Base-by-base conservation (phyloP, 2,797 vertebrate species). In the Rhinogobio ventralis region DNA sequence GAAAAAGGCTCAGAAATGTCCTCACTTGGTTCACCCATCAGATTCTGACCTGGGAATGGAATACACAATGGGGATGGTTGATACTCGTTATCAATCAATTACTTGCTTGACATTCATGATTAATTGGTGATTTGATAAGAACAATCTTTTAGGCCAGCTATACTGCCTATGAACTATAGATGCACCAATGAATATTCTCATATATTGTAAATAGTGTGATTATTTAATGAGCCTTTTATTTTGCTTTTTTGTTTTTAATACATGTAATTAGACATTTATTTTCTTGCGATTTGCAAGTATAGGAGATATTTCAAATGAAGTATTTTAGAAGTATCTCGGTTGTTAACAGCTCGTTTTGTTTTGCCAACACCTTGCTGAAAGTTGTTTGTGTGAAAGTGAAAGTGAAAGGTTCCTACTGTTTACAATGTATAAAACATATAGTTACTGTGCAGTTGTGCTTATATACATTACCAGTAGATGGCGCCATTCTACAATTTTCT, bases 391-490 rank as follows among this genome's bases (percentile, higher is more conserved):
- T 11, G 23, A 0, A n/a, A n/a, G 55, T 11, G 55, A 23, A 20
- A 23, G 8, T n/a, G 9, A 4, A 57, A 15, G 13, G 25, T 45
- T 46, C 1, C 39, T 1, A 15, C 23, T 7, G 36, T 69, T 45
- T 45, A 7, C n/a, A 1, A 42, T 25, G 23, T 25, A 49, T 19
- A 20, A 73, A 73, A 11, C 6, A 13, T 19, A 28, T 55, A 39
- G 33, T 42, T 6, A 60, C 33, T 13, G 42, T 66, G 10, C 15
- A 28, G 23, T 7, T 64, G 60, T 64, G 14, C 62, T 64, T 30
- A 30, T 15, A 28, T 20, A 8, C 23, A 25, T 46, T 49, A 80
- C 30, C 49, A 79, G 62, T 46, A 79, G 78, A 67, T 79, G 62
- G 7, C 7, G 8, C 30, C 45, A 5, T 68, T 79, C 20, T n/a